Base-by-base conservation (phyloP, 2,888 invertebrate genomes). In the Cerastoderma edule region DNA sequence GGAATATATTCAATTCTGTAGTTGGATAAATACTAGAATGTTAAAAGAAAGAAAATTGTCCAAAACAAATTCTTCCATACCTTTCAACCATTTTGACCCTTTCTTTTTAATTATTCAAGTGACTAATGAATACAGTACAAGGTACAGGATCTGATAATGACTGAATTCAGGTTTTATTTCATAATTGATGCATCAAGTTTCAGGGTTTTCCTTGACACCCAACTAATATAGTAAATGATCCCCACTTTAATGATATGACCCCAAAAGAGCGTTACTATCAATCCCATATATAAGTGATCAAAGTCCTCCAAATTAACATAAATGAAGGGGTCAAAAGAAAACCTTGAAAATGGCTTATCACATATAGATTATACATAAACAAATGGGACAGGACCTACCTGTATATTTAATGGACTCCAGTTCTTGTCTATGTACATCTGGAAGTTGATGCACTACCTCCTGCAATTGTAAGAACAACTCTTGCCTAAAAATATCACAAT, bases 361-460 rank as follows among this genome's bases (percentile, higher is more conserved):
- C 22, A n/a, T 50, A 50, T 6, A 50, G 10, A n/a, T 50, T n/a
- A 50, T 6, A 10, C 10, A 50, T 50, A 16, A 50, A 50, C 6
- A 16, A 22, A 50, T n/a, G 22, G 50, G 22, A 50, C 10, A 50
- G 6, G 6, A 50, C 10, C 13, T 85, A 93, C 93, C 93, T 85
- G 92, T 91, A 83, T 93, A 94, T 84, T 92, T 93, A 4, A 94
- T 89, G 70, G 93, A 91, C 72, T 93, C 93, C 44, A 94, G 80
- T 66, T 93, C 93, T 76, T 89, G 88, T 66, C 91, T 92, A 80
- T 93, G 91, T 33, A 93, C 92, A 87, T 94, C 94, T 30, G 94
- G 94, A 44, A 94, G 81, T 78, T 93, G 92, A 65, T 89, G 85
- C 8, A 93, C 92, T 54, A 94, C 90, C 78, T 93, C 93, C 91